Percentiles rank a stretch among this genome's conserved stretches.
Evolutionary conservation across 2,113 vertebrate species (phyloP).

Genomic region (Oryzias javanicus): DNA sequence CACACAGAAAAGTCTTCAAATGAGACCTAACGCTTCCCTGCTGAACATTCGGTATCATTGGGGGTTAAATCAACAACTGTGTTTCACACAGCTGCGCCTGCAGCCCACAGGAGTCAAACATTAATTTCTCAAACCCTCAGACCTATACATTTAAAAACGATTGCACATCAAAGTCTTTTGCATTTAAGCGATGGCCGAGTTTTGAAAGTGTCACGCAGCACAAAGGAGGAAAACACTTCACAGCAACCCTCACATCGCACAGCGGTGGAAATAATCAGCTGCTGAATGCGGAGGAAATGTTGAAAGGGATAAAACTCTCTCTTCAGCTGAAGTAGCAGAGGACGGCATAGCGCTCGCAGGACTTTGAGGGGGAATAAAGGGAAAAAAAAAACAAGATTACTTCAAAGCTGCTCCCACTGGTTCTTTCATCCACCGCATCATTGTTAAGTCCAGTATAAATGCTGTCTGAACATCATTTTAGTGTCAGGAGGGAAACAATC

Average conservation of each 20-base stretch:
- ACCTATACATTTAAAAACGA: constrained; percentile 38
- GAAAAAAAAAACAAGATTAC: constrained; percentile 47
- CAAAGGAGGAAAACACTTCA: constrained; percentile 24
- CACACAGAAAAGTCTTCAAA: too few relatives aligned
- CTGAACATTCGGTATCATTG: too few relatives aligned
- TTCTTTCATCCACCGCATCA: constrained; percentile 24
- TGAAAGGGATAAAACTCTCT: constrained; percentile 61
- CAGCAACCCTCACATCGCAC: constrained; percentile 24
- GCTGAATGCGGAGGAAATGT: constrained; percentile 53
- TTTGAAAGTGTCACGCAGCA: constrained; percentile 27
- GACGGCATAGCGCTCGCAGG: constrained; percentile 22
- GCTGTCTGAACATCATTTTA: constrained; percentile 14
- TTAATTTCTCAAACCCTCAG: neutral
- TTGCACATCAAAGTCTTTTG: constrained; percentile 36
- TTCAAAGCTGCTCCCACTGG: constrained; percentile 30
- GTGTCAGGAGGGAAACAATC: constrained; percentile 22
- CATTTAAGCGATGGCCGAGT: constrained; percentile 35
- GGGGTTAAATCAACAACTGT: too few relatives aligned
- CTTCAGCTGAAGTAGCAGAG: constrained; percentile 50
- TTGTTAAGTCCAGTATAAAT: constrained; percentile 30
- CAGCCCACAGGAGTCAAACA: too few relatives aligned
- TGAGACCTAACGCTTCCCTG: too few relatives aligned
- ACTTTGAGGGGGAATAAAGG: constrained; percentile 34
- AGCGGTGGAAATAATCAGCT: constrained; percentile 33
- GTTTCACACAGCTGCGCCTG: too few relatives aligned